Conservation (phyloP, 2,113 vertebrate species). For the Ia io region DNA sequence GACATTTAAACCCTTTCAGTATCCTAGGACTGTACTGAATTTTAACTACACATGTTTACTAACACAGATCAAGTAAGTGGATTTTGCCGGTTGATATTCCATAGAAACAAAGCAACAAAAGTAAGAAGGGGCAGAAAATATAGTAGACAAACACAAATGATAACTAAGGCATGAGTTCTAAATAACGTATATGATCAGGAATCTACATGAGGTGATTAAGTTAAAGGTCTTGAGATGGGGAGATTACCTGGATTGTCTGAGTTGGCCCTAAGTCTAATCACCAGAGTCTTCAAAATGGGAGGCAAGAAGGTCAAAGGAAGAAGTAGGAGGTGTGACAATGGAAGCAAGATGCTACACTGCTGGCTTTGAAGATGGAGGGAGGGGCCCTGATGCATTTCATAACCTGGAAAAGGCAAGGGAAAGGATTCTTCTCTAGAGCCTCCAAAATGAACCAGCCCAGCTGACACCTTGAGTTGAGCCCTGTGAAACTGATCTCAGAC, state of each 20-base stretch:
- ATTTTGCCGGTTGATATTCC: not conserved
- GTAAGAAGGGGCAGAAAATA: slow-evolving; percentile 5
- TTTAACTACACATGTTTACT: slow-evolving; percentile 22
- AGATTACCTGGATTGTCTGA: not conserved
- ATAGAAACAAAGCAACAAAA: slow-evolving; percentile 14
- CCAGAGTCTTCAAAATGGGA: not conserved
- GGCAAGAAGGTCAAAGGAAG: not conserved
- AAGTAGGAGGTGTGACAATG: not conserved
- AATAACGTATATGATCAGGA: slow-evolving; percentile 1
- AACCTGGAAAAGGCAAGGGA: not conserved
- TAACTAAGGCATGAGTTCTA: not conserved
- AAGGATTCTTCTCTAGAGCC: not conserved
- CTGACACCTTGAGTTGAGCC: not conserved
- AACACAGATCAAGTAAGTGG: not conserved
- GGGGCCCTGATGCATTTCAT: not conserved
- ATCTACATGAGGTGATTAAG: not conserved
- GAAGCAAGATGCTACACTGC: not conserved
- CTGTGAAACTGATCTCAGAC: not conserved
- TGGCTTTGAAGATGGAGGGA: not conserved
- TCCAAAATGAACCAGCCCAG: not conserved
- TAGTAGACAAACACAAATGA: slow-evolving; percentile 26
- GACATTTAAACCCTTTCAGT: not conserved
- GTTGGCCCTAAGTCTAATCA: not conserved
- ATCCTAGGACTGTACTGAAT: not conserved
- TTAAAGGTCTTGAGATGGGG: not conserved